Percentiles rank a stretch among this genome's conserved stretches.
Conservation (phyloP, 2,113 vertebrate species). For the Prinia subflava region DNA sequence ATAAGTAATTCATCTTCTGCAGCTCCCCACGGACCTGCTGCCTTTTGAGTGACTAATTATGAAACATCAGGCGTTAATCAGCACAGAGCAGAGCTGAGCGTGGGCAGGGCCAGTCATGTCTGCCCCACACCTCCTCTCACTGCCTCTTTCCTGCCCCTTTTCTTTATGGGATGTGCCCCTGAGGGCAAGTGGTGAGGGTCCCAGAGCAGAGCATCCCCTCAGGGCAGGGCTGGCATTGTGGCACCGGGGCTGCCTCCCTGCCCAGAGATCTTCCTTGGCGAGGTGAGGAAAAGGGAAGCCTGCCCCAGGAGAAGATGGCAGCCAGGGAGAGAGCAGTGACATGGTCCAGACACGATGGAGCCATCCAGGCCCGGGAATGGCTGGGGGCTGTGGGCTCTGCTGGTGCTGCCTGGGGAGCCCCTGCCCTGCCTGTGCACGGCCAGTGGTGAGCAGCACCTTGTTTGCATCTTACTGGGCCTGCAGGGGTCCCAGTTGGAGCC, state of each 20-base stretch:
- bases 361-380: accelerated
- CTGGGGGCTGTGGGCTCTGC: background rate
- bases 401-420: background rate
- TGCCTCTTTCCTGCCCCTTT: background rate
- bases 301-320: background rate
- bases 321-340: accelerated
- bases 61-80: slow-evolving; percentile 7
- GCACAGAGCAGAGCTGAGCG: background rate
- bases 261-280: background rate
- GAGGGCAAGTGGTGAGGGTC: background rate
- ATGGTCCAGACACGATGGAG: background rate
- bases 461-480: background rate
- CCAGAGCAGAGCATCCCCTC: background rate
- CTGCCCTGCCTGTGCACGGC: background rate
- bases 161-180: background rate
- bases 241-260: background rate
- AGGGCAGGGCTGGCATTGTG: background rate
- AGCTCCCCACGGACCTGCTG: background rate
- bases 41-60: slow-evolving; percentile 49
- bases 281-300: background rate
- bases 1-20: slow-evolving; percentile 12
- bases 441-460: background rate
- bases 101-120: background rate
- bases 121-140: background rate
- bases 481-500: background rate